These are phyloP conservation scores for Gallinago solitaria DNA, from an alignment of 2,797 vertebrate species.

Conservation along the genomic window DNA sequence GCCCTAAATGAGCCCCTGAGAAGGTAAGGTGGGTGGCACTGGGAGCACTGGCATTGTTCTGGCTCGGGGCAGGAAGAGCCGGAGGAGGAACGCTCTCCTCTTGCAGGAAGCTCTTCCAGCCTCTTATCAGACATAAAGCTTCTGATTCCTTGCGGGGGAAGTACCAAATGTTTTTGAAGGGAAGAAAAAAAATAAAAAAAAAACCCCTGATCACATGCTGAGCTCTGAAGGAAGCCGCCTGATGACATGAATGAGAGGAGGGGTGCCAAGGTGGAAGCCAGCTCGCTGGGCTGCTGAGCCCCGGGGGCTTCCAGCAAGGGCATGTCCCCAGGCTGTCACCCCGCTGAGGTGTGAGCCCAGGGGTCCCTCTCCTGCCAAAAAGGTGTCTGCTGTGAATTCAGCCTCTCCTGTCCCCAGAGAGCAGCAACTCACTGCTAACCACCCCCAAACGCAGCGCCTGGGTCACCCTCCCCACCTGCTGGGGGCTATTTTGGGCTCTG, in stretches of 20 bases:
- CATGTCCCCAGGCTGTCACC: rapidly evolving
- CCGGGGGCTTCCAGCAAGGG: neutral
- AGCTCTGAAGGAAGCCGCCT: neutral
- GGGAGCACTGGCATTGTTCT: constrained; percentile 23
- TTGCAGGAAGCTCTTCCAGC: constrained; percentile 55
- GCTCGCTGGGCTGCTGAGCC: neutral
- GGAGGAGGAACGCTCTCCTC: constrained; percentile 22
- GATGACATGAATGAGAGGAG: constrained; percentile 12
- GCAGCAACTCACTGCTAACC: neutral
- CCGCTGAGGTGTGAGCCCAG: neutral
- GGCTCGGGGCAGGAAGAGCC: neutral
- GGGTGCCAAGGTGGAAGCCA: neutral
- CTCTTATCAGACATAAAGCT: constrained; percentile 49
- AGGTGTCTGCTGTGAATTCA: rapidly evolving
- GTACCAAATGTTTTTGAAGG: constrained; percentile 39
- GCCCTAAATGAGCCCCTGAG: neutral
- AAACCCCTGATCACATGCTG: neutral
- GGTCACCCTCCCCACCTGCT: neutral
- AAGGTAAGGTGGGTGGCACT: neutral
- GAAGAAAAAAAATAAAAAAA: neutral
- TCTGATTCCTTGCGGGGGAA: constrained; percentile 42
- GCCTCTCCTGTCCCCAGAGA: neutral
- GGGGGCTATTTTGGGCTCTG: neutral
- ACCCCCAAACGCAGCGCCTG: neutral
- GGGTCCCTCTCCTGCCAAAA: neutral